Evolutionary conservation across 2,113 vertebrate species (phyloP).

Genomic region (Engraulis encrasicolus): DNA sequence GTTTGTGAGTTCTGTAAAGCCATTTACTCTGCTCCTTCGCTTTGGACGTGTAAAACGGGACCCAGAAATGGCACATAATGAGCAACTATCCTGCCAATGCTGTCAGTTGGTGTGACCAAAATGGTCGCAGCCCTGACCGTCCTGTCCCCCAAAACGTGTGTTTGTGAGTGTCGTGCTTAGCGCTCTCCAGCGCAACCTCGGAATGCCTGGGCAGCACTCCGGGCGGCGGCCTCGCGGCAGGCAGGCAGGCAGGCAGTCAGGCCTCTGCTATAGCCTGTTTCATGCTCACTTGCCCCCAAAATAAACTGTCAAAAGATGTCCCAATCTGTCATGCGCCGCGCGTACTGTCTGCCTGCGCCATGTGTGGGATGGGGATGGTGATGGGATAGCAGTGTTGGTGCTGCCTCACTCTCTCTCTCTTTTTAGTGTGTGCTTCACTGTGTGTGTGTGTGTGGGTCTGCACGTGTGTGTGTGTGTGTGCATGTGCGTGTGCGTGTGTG

Average conservation of each 20-base stretch:
- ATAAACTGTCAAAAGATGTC: slow-evolving; percentile 70
- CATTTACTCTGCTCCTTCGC: slow-evolving; percentile 71
- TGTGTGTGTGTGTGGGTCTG: no score
- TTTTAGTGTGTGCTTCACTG: no score
- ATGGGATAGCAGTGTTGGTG: no score
- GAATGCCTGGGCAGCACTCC: slow-evolving; percentile 61
- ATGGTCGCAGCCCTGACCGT: slow-evolving; percentile 71
- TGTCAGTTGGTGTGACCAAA: slow-evolving; percentile 74
- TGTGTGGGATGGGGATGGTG: slow-evolving; percentile 43
- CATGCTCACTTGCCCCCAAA: slow-evolving; percentile 70
- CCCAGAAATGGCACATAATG: slow-evolving; percentile 76
- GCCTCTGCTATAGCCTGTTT: slow-evolving; percentile 65
- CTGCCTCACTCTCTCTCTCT: no score
- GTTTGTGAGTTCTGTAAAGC: slow-evolving; percentile 68
- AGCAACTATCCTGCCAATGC: slow-evolving; percentile 70
- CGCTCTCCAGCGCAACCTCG: slow-evolving; percentile 71
- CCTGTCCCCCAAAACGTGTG: slow-evolving; percentile 67
- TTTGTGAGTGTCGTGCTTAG: slow-evolving; percentile 69
- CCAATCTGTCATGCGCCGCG: slow-evolving; percentile 58
- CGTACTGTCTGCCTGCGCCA: slow-evolving; percentile 65
- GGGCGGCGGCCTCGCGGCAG: slow-evolving; percentile 65
- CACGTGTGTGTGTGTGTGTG: slow-evolving; percentile 12
- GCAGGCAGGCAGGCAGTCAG: no score
- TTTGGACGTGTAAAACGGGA: slow-evolving; percentile 70
- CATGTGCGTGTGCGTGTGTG: background rate